phyloP scores from a whole-genome alignment of 2,888 invertebrate species.

The Melanostoma mellinum region DNA sequence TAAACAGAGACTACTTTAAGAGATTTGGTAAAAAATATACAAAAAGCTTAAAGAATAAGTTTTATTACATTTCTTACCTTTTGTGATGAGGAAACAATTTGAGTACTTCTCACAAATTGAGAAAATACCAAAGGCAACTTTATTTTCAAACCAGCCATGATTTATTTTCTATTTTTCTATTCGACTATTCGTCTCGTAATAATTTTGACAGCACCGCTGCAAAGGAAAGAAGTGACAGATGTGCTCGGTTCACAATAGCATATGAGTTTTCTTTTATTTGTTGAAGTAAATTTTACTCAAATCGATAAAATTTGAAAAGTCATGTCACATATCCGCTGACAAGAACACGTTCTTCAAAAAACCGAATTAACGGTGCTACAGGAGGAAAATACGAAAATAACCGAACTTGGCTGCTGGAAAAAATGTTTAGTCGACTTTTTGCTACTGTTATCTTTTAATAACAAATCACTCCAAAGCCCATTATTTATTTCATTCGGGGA shows the following conservation, averaged over 20 bases:
- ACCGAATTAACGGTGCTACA: too few species aligned
- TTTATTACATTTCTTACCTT: constrained; percentile 28
- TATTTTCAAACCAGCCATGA: constrained; percentile 37
- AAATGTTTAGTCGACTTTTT: too few species aligned
- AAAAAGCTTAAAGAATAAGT: constrained; percentile 25
- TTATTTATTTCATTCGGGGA: too few species aligned
- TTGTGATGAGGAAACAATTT: constrained; percentile 27
- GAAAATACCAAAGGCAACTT: constrained; percentile 46
- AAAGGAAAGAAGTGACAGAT: background rate
- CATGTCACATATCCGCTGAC: too few species aligned
- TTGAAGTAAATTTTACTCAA: too few species aligned
- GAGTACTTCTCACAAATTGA: constrained; percentile 34
- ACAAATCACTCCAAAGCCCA: too few species aligned
- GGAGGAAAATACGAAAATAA: too few species aligned
- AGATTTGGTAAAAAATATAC: background rate
- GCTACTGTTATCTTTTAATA: too few species aligned
- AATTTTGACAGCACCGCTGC: constrained; percentile 35
- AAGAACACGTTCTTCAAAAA: too few species aligned
- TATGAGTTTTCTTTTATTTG: background rate
- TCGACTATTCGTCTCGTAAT: constrained; percentile 1
- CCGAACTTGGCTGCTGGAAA: too few species aligned
- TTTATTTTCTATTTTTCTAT: constrained; percentile 16
- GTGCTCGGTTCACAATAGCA: constrained; percentile 16
- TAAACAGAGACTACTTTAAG: too few species aligned
- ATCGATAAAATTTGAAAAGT: too few species aligned